Conservation (phyloP, 2,797 vertebrate species). For the Chaunax sp. region DNA sequence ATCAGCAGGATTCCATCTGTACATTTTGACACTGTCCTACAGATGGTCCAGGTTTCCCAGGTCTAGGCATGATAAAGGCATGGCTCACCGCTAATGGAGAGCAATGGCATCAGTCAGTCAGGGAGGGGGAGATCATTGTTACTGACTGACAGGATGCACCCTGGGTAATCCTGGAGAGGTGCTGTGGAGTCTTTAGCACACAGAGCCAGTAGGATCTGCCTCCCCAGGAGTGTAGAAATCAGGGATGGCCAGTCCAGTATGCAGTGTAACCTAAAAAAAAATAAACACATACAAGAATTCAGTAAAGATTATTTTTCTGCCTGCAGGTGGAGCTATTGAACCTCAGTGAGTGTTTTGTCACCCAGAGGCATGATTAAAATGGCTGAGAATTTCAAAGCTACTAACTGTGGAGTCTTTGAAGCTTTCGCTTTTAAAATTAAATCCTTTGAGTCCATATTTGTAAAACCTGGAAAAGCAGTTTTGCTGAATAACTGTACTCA, state of each 20-base stretch:
- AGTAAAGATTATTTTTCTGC: background rate
- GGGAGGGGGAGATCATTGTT: constrained; percentile 26
- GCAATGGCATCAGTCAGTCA: constrained; percentile 41
- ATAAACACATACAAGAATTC: constrained; percentile 2
- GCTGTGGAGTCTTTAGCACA: constrained; percentile 72
- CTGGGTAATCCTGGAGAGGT: constrained; percentile 20
- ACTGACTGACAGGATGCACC: constrained; percentile 38
- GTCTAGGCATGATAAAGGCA: constrained; percentile 59
- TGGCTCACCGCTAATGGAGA: constrained; percentile 57
- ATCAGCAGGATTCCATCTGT: constrained; percentile 1
- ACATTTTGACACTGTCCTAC: constrained; percentile 12
- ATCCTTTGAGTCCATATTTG: constrained; percentile 42
- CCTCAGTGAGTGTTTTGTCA: constrained; percentile 13
- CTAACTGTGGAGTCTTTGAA: constrained; percentile 53
- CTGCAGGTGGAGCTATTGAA: constrained; percentile 69
- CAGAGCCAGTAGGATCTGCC: constrained; percentile 78
- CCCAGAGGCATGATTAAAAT: constrained; percentile 24
- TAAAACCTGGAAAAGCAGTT: constrained; percentile 27
- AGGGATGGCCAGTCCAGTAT: constrained; percentile 94
- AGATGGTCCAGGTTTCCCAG: constrained; percentile 32
- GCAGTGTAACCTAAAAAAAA: constrained; percentile 90
- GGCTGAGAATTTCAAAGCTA: constrained; percentile 44
- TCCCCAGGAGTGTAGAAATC: constrained; percentile 92
- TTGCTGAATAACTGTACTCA: constrained; percentile 29
- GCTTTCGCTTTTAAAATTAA: constrained; percentile 44